These are phyloP conservation scores for Plecotus auritus DNA, from an alignment of 2,113 vertebrate genomes.

Conservation along the genomic window DNA sequence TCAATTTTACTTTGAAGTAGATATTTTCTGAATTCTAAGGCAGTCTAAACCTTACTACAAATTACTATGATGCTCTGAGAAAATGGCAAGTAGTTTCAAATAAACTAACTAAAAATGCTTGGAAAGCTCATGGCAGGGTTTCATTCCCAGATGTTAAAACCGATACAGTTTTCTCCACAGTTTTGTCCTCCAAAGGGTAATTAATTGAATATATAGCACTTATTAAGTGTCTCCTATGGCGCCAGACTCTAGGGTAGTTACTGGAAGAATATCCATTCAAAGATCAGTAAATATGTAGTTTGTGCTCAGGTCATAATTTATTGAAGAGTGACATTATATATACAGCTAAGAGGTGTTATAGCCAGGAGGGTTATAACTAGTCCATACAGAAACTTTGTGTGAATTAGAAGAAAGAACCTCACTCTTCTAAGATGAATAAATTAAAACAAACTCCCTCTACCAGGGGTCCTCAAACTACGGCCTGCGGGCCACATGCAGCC, in stretches of 20 bases:
- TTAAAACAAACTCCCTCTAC: not conserved
- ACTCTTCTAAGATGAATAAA: not conserved
- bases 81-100: conserved; percentile 27
- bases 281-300: not conserved
- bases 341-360: not conserved
- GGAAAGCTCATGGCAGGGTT: not conserved
- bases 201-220: not conserved
- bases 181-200: not conserved
- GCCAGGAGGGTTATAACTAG: not conserved
- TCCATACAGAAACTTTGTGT: not conserved
- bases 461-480: too few species aligned
- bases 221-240: not conserved
- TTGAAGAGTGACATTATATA: not conserved
- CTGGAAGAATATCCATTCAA: not conserved
- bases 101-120: not conserved
- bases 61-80: conserved; percentile 44
- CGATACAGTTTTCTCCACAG: not conserved
- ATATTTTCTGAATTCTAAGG: conserved; percentile 49
- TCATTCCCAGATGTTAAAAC: conserved; percentile 5
- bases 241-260: not conserved
- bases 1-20: conserved; percentile 69
- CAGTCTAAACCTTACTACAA: conserved; percentile 28
- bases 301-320: not conserved
- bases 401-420: not conserved
- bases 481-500: too few species aligned